Evolutionary conservation across 2,113 vertebrate genomes (phyloP).

Genomic region (Glareola pratincola): DNA sequence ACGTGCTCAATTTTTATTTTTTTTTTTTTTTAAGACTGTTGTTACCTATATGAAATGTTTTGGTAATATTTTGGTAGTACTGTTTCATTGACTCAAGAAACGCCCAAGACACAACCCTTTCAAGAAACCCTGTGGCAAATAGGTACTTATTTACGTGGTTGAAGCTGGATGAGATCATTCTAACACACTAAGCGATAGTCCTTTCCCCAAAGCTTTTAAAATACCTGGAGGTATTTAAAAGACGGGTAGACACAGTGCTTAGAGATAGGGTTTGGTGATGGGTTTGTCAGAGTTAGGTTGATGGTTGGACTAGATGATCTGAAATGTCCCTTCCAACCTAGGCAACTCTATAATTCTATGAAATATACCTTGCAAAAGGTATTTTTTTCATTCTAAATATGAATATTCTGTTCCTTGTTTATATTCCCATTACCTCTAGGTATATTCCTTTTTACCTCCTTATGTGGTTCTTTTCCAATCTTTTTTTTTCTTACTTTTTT

Average conservation of each 20-base stretch:
- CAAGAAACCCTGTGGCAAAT: not conserved
- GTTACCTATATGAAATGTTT: not conserved
- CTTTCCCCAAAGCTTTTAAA: not conserved
- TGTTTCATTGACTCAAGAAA: not conserved
- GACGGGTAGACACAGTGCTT: too few relatives aligned
- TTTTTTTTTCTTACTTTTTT: not conserved
- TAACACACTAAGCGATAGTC: not conserved
- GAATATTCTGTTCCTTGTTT: not conserved
- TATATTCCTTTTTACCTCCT: not conserved
- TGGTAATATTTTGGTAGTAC: not conserved
- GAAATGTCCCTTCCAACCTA: too few relatives aligned
- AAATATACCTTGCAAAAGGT: not conserved
- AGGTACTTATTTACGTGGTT: not conserved
- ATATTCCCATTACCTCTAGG: not conserved
- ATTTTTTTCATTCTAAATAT: not conserved
- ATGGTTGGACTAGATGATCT: too few relatives aligned
- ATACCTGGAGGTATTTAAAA: too few relatives aligned
- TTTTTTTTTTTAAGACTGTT: not conserved
- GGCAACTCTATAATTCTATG: too few relatives aligned
- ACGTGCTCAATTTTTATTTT: not conserved
- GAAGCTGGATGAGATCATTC: not conserved
- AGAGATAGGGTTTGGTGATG: too few relatives aligned
- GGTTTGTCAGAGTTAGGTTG: too few relatives aligned
- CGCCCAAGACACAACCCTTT: not conserved
- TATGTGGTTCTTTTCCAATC: not conserved